Conservation (phyloP, 2,113 vertebrate genomes). For the Pachyramphus minor region DNA sequence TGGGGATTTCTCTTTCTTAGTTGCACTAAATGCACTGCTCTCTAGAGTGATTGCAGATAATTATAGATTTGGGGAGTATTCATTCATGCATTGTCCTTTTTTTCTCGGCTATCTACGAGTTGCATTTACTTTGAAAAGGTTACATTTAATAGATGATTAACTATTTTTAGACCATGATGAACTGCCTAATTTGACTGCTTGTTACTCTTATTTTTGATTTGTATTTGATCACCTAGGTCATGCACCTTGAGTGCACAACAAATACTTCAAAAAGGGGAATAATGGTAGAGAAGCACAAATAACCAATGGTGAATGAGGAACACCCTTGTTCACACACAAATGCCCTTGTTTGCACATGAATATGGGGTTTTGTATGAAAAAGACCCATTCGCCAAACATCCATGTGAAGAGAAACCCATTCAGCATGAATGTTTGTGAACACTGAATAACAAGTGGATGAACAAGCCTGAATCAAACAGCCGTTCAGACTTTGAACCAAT, state of each 20-base stretch:
- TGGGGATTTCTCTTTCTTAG: not conserved
- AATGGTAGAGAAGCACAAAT: constrained; percentile 46
- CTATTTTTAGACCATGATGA: constrained; percentile 24
- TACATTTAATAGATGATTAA: not conserved
- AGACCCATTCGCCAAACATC: constrained; percentile 63
- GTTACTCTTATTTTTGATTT: constrained; percentile 41
- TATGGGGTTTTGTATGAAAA: constrained; percentile 55
- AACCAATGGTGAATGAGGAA: constrained; percentile 33
- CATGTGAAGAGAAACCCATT: constrained; percentile 65
- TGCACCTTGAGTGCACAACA: constrained; percentile 40
- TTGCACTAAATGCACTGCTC: not conserved
- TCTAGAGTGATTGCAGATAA: too few species aligned
- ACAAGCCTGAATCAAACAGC: constrained; percentile 63
- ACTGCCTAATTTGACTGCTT: constrained; percentile 31
- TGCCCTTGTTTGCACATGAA: constrained; percentile 66
- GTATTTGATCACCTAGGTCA: constrained; percentile 57
- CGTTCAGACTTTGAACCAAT: constrained; percentile 65
- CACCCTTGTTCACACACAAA: constrained; percentile 60
- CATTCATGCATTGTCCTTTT: not conserved
- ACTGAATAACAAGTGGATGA: constrained; percentile 63
- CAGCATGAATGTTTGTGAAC: constrained; percentile 54
- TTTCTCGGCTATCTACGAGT: not conserved
- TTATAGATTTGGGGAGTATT: not conserved
- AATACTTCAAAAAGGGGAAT: constrained; percentile 26
- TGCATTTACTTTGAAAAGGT: not conserved